Evolutionary conservation across 1,140 invertebrate genomes (phyloP).

Genomic region (Tachypleus tridentatus): DNA sequence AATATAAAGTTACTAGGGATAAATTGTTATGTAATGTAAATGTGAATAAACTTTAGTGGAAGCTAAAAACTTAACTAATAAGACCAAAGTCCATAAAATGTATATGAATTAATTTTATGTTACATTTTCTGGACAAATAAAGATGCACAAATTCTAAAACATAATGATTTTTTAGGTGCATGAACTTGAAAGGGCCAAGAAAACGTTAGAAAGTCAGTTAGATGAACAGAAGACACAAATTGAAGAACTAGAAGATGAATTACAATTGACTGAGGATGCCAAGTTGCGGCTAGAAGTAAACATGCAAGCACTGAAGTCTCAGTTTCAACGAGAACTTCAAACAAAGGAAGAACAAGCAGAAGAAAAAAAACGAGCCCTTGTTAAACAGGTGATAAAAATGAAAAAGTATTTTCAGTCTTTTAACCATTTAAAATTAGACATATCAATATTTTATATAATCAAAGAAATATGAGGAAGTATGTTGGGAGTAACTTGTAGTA

Average conservation of each 20-base stretch:
- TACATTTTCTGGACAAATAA: no score
- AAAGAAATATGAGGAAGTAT: no score
- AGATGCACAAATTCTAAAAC: background rate
- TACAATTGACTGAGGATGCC: conserved; percentile 93
- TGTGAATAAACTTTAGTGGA: no score
- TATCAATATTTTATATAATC: no score
- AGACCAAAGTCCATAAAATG: no score
- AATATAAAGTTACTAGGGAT: no score
- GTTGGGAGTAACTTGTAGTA: no score
- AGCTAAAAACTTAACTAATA: no score
- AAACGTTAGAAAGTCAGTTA: conserved; percentile 79
- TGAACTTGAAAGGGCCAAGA: conserved; percentile 92
- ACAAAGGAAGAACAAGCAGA: conserved; percentile 92
- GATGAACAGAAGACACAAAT: conserved; percentile 86
- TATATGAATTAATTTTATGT: no score
- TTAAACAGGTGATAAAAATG: conserved; percentile 54
- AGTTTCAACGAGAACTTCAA: conserved; percentile 83
- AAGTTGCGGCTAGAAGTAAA: conserved; percentile 95
- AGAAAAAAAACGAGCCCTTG: conserved; percentile 80
- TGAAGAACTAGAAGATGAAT: conserved; percentile 95
- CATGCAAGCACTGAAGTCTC: conserved; percentile 88
- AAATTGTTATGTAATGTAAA: no score
- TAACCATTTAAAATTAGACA: no score
- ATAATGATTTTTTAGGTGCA: conserved; percentile 48
- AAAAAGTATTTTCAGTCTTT: no score